Evolutionary conservation across 2,113 vertebrate species (phyloP), one percentile per base, ranked within the genome.

Genomic region (Lutjanus erythropterus): DNA sequence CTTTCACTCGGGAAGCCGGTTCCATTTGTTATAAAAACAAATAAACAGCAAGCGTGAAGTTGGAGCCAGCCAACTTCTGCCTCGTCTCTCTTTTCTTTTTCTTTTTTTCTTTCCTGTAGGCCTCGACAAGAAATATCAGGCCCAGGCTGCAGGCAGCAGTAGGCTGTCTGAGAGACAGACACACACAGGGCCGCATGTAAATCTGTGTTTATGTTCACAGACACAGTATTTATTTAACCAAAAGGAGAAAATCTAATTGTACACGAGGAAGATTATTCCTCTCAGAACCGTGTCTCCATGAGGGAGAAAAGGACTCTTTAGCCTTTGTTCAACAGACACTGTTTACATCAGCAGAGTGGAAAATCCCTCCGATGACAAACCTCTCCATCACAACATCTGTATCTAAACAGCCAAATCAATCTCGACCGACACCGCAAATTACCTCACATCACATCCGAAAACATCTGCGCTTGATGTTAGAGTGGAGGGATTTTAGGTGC

Each of bases 141-240:
- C 86, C 91, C 65, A 37, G 47, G 60, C 78, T 71, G 78, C 21
- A 41, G 89, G 78, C 21, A 41, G 89, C 64, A 58, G 68, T 11
- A 42, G 73, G 49, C 86, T 81, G 74, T 27, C 39, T 46, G 67
- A 83, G 62, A 78, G 47, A 33, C 76, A 81, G 59, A 85, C 80
- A 60, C 65, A 41, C 80, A 80, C 65, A 75, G 77, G 86, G 70
- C 71, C 47, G 21, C 73, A 71, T 79, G 85, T 81, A 84, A 87
- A 91, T 82, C 80, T 78, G 80, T 93, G 91, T 94, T 94, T 91
- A 93, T 87, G 84, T 93, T 92, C 87, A 64, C 76, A 79, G 90
- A 89, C 84, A 73, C 68, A 41, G 85, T 93, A 90, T 94, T 94
- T 94, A 93, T 94, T 94, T 93, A 93, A 92, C 77, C 78, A 92